Evolutionary conservation across 2,113 vertebrate genomes (phyloP).

Genomic region (Lophochroa leadbeateri): DNA sequence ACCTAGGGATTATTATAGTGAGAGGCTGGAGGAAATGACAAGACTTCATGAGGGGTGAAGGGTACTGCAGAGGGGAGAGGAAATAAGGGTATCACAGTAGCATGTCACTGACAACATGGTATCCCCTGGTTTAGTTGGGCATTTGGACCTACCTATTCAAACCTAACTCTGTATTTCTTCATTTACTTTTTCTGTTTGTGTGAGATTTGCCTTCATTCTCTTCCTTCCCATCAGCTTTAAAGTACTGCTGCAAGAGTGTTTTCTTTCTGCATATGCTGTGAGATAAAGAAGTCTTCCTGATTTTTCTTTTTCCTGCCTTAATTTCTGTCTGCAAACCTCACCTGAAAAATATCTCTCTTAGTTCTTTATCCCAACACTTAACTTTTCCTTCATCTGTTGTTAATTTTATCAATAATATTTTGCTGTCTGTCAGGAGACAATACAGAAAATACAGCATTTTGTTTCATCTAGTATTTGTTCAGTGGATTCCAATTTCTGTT

Average conservation of each 20-base stretch:
- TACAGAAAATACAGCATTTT: neutral
- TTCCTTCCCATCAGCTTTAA: neutral
- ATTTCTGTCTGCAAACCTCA: neutral
- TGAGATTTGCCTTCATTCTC: neutral
- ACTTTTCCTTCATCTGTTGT: neutral
- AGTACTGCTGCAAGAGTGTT: neutral
- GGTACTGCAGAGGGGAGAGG: neutral
- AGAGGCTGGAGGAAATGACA: neutral
- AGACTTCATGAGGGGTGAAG: neutral
- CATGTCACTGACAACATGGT: rapidly evolving
- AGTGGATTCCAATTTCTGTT: neutral
- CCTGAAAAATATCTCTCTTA: neutral
- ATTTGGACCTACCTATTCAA: neutral
- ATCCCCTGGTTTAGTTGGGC: neutral
- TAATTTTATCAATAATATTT: neutral
- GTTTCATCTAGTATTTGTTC: neutral
- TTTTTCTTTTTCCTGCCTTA: neutral
- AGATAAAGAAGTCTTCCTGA: neutral
- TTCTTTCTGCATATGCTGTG: neutral
- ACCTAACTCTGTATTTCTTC: neutral
- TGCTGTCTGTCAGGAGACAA: neutral
- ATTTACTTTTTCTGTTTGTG: neutral
- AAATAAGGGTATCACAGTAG: neutral
- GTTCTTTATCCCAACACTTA: neutral
- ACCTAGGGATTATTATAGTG: neutral